These are phyloP conservation scores for Parotocinclus haroldoi DNA, from an alignment of 2,797 vertebrate species.

Conservation along the genomic window DNA sequence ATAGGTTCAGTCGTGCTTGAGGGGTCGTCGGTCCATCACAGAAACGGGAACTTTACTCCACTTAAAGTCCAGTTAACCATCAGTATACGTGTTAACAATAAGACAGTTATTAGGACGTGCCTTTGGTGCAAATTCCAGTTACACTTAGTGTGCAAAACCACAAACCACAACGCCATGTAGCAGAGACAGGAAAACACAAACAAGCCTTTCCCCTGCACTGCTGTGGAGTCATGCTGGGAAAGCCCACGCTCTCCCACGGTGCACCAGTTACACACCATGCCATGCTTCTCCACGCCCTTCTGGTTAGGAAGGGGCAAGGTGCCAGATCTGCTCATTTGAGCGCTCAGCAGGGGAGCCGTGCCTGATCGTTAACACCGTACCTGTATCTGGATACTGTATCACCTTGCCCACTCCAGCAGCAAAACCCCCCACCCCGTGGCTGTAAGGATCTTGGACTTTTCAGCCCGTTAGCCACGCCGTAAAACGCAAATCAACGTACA, in stretches of 20 bases:
- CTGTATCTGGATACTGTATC: constrained; percentile 15
- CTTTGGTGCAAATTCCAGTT: no score
- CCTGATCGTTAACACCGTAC: constrained; percentile 35
- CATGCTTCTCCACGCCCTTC: constrained; percentile 13
- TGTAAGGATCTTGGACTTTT: constrained; percentile 2
- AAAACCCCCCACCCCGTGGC: background rate
- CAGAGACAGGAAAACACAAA: constrained; percentile 3
- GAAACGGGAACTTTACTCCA: no score
- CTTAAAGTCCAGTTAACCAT: no score
- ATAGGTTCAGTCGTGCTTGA: no score
- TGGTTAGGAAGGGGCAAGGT: constrained; percentile 24
- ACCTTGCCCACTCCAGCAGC: background rate
- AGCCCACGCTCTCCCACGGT: constrained; percentile 31
- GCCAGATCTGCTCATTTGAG: constrained; percentile 45
- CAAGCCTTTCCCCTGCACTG: constrained; percentile 28
- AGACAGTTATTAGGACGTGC: no score
- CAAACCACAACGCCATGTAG: background rate
- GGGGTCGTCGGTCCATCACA: no score
- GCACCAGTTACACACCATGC: constrained; percentile 36
- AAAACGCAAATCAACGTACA: background rate
- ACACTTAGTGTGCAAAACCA: background rate
- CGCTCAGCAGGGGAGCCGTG: constrained; percentile 25
- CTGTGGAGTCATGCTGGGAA: constrained; percentile 28
- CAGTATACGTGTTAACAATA: no score
- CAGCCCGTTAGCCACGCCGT: background rate